Base-by-base conservation (phyloP, 2,888 invertebrate genomes). In the Emmelina monodactyla region DNA sequence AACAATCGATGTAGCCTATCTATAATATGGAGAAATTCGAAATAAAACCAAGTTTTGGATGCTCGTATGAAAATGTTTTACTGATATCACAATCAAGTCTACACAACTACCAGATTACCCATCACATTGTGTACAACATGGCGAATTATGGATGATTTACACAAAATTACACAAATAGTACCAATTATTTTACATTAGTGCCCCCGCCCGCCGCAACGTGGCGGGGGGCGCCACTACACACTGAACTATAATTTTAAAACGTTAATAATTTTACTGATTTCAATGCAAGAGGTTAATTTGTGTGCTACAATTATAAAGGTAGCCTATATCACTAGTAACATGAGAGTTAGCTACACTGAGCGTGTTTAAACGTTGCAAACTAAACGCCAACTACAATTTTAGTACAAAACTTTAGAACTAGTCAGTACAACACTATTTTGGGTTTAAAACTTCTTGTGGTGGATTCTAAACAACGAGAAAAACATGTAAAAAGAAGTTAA, bases 11-110 rank as follows among this genome's bases (percentile, higher is more conserved):
- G n/a, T n/a, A n/a, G n/a, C n/a, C n/a, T n/a, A n/a, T n/a, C n/a
- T n/a, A n/a, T n/a, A n/a, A n/a, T n/a, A n/a, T n/a, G n/a, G n/a
- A n/a, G n/a, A n/a, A n/a, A n/a, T n/a, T 10, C n/a, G 7, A 43
- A 53, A 62, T 69, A 52, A 64, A 64, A 66, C 59, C 52, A 51
- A 7, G 3, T 31, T 14, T 50, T 63, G 59, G 65, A 79, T 79
- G 79, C 80, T 78, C 76, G 79, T 79, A 79, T 78, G 79, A 79
- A 79, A 79, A 78, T 78, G 76, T 79, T 79, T n/a, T 79, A 79
- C 69, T 79, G 80, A 72, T 79, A 79, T 79, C 79, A 79, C 79
- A 79, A 79, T 79, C 71, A 78, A 71, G 62, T 73, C 79, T 78
- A 79, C 78, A 65, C 72, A 67, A 59, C 80, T 79, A 79, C 75